A percentile compares a stretch with the other conserved stretches of the same genome.
Evolutionary conservation across 2,797 vertebrate species (phyloP).

Genomic region (Sebastes dallii): DNA sequence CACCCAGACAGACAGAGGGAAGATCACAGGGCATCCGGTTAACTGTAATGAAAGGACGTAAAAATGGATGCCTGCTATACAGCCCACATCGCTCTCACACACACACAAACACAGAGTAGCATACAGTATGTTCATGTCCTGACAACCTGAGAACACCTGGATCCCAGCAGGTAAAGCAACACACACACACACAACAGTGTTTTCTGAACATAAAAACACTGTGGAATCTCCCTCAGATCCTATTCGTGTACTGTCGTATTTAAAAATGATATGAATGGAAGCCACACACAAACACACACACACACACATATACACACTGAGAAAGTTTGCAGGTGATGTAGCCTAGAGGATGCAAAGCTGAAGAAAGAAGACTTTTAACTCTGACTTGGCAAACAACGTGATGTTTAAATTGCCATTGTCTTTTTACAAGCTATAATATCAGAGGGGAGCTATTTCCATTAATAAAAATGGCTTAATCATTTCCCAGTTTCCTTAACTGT

Average conservation of each 20-base stretch:
- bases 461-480: not conserved
- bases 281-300: not conserved
- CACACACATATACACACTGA: not conserved
- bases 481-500: not conserved
- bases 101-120: not conserved
- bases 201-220: not conserved
- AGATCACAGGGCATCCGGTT: constrained; percentile 58
- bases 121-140: constrained; percentile 4
- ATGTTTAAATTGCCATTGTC: not conserved
- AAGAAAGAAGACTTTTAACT: too few relatives aligned
- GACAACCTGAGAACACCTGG: constrained; percentile 56
- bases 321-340: not conserved
- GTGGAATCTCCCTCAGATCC: not conserved
- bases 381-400: not conserved
- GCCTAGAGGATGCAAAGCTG: not conserved
- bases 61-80: constrained; percentile 43
- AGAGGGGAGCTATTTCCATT: not conserved
- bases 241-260: not conserved
- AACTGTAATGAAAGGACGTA: constrained; percentile 64
- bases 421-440: not conserved
- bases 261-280: not conserved
- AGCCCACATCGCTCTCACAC: constrained; percentile 1
- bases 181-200: not conserved
- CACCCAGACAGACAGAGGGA: constrained; percentile 20
- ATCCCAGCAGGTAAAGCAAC: constrained; percentile 18